A percentile compares a stretch with the other conserved stretches of the same genome.
These are phyloP conservation scores for Ranitomeya imitator DNA, from an alignment of 2,113 vertebrate genomes.

Conservation along the genomic window DNA sequence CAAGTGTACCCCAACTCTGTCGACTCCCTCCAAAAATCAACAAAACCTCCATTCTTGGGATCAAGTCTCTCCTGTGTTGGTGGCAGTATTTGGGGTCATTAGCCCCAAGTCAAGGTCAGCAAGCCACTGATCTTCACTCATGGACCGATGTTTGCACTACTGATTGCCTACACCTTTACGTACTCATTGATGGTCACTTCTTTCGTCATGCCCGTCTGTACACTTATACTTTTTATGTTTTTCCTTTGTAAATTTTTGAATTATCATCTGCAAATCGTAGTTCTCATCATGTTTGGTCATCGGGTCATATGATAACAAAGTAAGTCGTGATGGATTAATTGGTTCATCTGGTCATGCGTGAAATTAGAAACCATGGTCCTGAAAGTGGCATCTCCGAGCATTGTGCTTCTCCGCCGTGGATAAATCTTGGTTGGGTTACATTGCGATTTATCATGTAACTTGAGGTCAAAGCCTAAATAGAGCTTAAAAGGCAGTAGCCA, in stretches of 20 bases:
- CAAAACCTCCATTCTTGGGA: no score
- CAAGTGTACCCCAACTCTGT: no score
- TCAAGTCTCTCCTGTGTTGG: no score
- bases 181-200: neutral
- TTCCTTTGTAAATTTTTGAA: neutral
- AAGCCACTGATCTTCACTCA: no score
- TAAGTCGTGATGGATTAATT: neutral
- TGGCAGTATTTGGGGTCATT: no score
- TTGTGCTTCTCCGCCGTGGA: conserved; percentile 16
- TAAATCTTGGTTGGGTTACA: conserved; percentile 25
- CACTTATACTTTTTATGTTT: neutral
- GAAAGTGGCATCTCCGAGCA: conserved; percentile 17
- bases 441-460: conserved; percentile 57
- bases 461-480: conserved; percentile 56
- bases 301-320: neutral
- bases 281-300: neutral
- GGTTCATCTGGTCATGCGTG: conserved; percentile 12
- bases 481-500: conserved; percentile 58
- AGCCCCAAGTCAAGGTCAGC: no score
- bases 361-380: conserved; percentile 32
- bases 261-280: neutral
- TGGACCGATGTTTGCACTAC: no score
- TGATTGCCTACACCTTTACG: no score
- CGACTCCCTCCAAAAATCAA: no score
- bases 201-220: neutral